Percentiles rank a stretch among this genome's conserved stretches.
Conservation (phyloP, 2,888 invertebrate species). For the Xestia c-nigrum region DNA sequence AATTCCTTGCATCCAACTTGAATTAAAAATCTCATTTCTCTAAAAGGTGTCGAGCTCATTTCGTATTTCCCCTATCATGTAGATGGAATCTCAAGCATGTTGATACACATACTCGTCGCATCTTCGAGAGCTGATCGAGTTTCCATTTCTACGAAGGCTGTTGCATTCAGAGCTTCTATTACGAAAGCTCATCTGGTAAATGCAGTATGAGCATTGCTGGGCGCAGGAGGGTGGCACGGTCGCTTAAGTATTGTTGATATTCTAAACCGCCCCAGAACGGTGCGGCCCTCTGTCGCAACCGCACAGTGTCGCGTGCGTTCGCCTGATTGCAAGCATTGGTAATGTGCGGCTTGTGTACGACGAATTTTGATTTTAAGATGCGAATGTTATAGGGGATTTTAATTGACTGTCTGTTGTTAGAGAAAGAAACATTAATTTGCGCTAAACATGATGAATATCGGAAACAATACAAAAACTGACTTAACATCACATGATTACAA, state of each 20-base stretch:
- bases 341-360: constrained; percentile 69
- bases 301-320: constrained; percentile 83
- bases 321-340: constrained; percentile 84
- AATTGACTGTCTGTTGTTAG: not conserved
- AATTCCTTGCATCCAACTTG: constrained; percentile 32
- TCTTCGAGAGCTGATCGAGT: constrained; percentile 77
- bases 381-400: not conserved
- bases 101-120: constrained; percentile 58
- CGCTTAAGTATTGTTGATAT: constrained; percentile 87
- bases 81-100: constrained; percentile 59
- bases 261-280: constrained; percentile 83
- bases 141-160: constrained; percentile 75
- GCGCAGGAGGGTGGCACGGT: constrained; percentile 75
- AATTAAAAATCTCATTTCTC: constrained; percentile 54
- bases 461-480: not conserved
- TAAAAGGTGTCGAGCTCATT: constrained; percentile 55
- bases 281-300: constrained; percentile 81
- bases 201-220: constrained; percentile 78
- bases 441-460: not conserved
- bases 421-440: not conserved
- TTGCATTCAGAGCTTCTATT: constrained; percentile 80
- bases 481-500: not conserved
- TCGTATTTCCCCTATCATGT: constrained; percentile 51
- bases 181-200: constrained; percentile 86
- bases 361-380: constrained; percentile 59